These are phyloP conservation scores for Phenganax stokvisi DNA, from an alignment of 92 coral and sea anemone species.

Conservation along the genomic window DNA sequence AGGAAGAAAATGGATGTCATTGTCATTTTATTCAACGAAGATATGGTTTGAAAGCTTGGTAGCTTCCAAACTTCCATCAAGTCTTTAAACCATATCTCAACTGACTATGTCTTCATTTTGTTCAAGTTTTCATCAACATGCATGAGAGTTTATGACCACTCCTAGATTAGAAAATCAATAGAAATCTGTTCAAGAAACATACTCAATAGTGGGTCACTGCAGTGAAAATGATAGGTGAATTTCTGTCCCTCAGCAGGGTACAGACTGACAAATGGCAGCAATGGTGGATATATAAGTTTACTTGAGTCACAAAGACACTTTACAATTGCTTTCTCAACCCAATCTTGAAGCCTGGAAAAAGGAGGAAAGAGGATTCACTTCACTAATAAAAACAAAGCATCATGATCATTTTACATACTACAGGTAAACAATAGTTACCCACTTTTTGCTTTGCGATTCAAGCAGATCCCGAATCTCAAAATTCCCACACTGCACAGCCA, in stretches of 20 bases:
- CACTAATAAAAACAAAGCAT: background rate
- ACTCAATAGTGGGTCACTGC: conserved; percentile 51
- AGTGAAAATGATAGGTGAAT: conserved; percentile 51
- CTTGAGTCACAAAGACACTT: conserved; percentile 70
- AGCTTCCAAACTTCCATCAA: too few relatives aligned
- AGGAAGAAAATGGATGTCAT: background rate
- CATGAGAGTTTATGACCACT: background rate
- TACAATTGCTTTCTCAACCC: conserved; percentile 57
- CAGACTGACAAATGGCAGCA: conserved; percentile 68
- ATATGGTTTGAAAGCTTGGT: too few relatives aligned
- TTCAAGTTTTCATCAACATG: background rate
- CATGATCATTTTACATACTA: background rate
- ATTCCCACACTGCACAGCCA: conserved; percentile 59
- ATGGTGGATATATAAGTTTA: conserved; percentile 55
- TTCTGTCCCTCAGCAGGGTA: conserved; percentile 71
- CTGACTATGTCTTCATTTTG: too few relatives aligned
- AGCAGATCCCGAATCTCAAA: conserved; percentile 61
- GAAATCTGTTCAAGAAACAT: background rate
- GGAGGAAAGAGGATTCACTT: background rate
- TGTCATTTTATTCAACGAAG: background rate
- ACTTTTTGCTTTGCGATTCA: conserved; percentile 76
- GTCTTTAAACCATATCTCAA: too few relatives aligned
- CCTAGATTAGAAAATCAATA: background rate
- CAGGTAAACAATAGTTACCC: background rate
- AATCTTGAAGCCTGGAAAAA: conserved; percentile 50